Conservation (phyloP, 2,113 vertebrate genomes). For the Microtus richardsoni region DNA sequence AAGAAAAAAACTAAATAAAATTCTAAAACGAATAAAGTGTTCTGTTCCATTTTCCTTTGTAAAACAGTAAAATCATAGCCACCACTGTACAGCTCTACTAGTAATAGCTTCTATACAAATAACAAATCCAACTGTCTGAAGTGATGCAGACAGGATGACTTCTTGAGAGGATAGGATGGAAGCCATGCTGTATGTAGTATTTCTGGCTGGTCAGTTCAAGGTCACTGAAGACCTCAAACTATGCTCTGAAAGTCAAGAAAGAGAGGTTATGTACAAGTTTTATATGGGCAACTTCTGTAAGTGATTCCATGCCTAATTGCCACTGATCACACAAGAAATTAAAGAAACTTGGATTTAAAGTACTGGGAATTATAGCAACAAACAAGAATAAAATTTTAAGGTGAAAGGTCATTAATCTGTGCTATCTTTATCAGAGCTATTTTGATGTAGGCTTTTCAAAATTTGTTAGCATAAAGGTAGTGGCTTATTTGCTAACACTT, state of each 20-base stretch:
- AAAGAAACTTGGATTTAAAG: background rate
- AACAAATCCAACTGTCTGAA: background rate
- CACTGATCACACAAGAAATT: background rate
- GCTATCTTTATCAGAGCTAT: background rate
- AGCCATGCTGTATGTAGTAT: background rate
- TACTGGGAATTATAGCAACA: background rate
- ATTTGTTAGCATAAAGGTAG: background rate
- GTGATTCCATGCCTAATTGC: background rate
- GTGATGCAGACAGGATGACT: background rate
- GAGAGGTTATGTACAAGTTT: background rate
- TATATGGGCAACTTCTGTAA: background rate
- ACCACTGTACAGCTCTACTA: background rate
- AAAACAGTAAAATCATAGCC: background rate
- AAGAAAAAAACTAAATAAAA: background rate
- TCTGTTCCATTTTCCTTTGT: background rate
- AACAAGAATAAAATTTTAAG: background rate
- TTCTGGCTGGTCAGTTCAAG: background rate
- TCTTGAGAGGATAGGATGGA: background rate
- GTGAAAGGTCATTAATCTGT: background rate
- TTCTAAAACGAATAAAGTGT: background rate
- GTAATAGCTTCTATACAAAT: background rate
- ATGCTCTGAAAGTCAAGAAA: background rate
- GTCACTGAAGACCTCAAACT: background rate
- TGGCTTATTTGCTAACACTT: background rate
- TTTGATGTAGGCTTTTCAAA: conserved; percentile 9